Conservation (phyloP, 2,113 vertebrate genomes). For the Paramisgurnus dabryanus region DNA sequence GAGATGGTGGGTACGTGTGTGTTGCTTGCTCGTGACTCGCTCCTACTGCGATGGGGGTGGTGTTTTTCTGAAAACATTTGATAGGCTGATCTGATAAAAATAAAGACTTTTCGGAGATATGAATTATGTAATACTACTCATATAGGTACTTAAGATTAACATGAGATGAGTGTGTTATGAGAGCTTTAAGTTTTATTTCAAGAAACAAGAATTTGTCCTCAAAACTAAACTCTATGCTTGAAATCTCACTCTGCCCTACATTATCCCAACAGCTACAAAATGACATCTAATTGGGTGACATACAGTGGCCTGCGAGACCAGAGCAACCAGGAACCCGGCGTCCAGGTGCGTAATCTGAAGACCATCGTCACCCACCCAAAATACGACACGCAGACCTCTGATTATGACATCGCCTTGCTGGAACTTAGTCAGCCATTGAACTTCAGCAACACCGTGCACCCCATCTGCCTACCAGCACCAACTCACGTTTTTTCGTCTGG, state of each 20-base stretch:
- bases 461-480: constrained; percentile 75
- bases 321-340: constrained; percentile 27
- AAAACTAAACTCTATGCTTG: neutral
- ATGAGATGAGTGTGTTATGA: no score
- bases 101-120: no score
- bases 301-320: constrained; percentile 88
- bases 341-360: constrained; percentile 57
- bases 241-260: neutral
- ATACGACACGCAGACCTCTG: constrained; percentile 71
- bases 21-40: no score
- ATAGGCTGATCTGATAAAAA: no score
- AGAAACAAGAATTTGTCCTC: no score
- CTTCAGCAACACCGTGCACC: constrained; percentile 73
- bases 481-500: constrained; percentile 76
- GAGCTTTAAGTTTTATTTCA: no score
- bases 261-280: constrained; percentile 69
- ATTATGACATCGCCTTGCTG: constrained; percentile 78
- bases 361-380: constrained; percentile 68
- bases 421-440: constrained; percentile 71
- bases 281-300: constrained; percentile 75
- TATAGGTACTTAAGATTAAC: no score
- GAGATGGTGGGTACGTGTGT: no score
- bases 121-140: no score
- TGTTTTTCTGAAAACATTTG: no score
- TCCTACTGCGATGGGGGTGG: no score